Base-by-base conservation (phyloP, 2,113 vertebrate species). In the Glaucomys volans region DNA sequence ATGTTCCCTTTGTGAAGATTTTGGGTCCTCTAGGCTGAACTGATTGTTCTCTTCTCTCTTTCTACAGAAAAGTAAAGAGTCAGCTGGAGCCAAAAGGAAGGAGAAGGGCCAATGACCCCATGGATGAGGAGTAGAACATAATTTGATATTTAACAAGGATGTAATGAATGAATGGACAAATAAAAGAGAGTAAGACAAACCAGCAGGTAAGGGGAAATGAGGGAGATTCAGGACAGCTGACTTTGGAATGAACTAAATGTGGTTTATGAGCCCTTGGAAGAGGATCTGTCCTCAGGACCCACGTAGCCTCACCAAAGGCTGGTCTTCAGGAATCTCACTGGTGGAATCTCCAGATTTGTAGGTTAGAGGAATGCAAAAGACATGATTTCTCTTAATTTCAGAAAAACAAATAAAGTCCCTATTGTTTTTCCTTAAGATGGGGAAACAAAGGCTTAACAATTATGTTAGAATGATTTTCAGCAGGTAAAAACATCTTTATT, bases 361-460 rank as follows among this genome's bases (percentile, higher is more conserved):
- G 76, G 10, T 59, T 77, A 20, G 5, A 32, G 16, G 30, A 54
- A 72, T 75, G 18, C 37, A 50, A 32, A 66, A 32, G 8, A 57
- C 62, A 44, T 54, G 76, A 62, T 57, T 67, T 79, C 71, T 37
- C 22, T 77, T 52, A 91, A 77, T 76, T 94, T 95, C 69, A 87
- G 67, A 87, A 90, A 77, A 66, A 44, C 32, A 64, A n/a, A 71
- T 71, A 40, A 77, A 94, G 69, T 72, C 4, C 28, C 13, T 35
- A 30, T 69, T 75, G n/a, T 62, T 95, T 40, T 72, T n/a, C 20
- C 28, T 90, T 95, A 76, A 71, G 32, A 66, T 77, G 71, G 20
- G 82, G 42, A 81, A 90, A 87, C 75, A 32, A 71, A 84, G 77
- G 37, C 35, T 85, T 42, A 11, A 30, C 67, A 26, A 40, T 90